Evolutionary conservation across 2,113 vertebrate genomes (phyloP), one percentile per base, ranked within the genome.

Genomic region (Nibea albiflora): DNA sequence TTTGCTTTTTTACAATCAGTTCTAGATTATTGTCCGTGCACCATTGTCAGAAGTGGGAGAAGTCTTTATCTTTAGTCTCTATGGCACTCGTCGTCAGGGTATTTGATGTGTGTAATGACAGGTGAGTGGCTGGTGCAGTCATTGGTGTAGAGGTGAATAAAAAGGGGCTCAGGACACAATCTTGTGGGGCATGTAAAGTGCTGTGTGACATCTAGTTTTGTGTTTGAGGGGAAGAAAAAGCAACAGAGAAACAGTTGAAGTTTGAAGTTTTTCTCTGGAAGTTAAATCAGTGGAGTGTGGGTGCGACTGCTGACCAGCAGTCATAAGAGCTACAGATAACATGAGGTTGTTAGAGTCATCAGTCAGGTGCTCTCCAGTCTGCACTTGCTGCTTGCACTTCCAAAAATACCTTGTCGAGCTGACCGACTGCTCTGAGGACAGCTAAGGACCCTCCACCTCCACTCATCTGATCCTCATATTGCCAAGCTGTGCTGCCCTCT

Each of bases 351-450:
- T 24, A 67, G 14, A 28, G 42, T 78, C 58, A 50, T 81, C 24
- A 3, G 15, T n/a, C 39, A 0, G 47, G 11, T 7, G 31, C 42
- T 42, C 24, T 70, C 22, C 53, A n/a, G 11, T 53, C 46, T 2
- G 22, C 19, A 22, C 60, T 47, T 14, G 4, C 8, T 12, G 4
- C 42, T 39, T 39, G 35, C 35, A 39, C 35, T 39, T 39, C 8
- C 60, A 26, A 28, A 58, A 80, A 67, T 19, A 62, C 4, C 17
- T 11, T 61, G 35, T 71, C 57, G 17, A 62, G 58, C 35, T 49
- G 69, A 83, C 68, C 28, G 31, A 42, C n/a, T 12, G 4, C 22
- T 2, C n/a, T 69, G 83, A 88, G 74, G 77, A 66, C 6, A 8
- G 20, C 42, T 60, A 56, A 69, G 71, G 52, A 28, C 7, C 1